Evolutionary conservation across 2,797 vertebrate species (phyloP).

Genomic region (Sebastes melanostomus): DNA sequence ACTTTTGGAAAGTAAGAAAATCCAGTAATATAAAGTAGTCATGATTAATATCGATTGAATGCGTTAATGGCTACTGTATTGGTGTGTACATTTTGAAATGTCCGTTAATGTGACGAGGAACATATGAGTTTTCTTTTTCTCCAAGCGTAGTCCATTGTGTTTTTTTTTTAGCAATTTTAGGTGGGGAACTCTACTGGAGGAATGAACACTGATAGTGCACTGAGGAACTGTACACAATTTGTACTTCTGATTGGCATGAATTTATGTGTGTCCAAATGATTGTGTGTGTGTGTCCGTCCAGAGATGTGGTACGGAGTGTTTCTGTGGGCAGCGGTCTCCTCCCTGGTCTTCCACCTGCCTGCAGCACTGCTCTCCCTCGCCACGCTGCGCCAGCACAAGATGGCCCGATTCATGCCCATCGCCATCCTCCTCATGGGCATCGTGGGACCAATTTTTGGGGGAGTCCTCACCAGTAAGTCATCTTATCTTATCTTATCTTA

Average conservation of each 20-base stretch:
- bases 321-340: constrained; percentile 94
- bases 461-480: constrained; percentile 93
- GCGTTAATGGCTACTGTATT: background rate
- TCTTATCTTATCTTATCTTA: too few relatives aligned
- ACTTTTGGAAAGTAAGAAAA: background rate
- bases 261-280: background rate
- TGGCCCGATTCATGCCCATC: constrained; percentile 92
- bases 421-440: constrained; percentile 94
- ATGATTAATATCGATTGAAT: background rate
- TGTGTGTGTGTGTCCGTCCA: constrained; percentile 55
- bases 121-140: background rate
- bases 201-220: too few relatives aligned
- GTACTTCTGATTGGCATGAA: too few relatives aligned
- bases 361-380: constrained; percentile 90
- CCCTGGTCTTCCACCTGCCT: constrained; percentile 92
- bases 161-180: background rate
- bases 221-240: too few relatives aligned
- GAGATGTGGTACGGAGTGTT: constrained; percentile 99
- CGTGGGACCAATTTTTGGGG: constrained; percentile 92
- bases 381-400: constrained; percentile 91
- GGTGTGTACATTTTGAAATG: background rate
- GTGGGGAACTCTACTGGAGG: too few relatives aligned
- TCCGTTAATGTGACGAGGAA: background rate
- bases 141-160: background rate
- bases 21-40: background rate